A percentile compares a stretch with the other conserved stretches of the same genome.
Evolutionary conservation across 2,113 vertebrate species (phyloP).

Genomic region (Paraplagusia blochii): DNA sequence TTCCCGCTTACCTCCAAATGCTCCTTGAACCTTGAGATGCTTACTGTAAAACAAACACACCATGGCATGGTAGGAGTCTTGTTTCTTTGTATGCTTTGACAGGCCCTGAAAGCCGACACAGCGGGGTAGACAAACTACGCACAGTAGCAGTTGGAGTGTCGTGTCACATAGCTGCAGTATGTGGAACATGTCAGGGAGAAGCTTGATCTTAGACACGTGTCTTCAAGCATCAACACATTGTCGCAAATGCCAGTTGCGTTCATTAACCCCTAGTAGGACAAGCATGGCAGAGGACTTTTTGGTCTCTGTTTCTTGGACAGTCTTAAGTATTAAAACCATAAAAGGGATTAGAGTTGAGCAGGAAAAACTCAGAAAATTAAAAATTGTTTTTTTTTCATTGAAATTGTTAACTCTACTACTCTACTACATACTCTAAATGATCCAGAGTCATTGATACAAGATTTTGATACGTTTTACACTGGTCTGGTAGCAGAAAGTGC

Average conservation of each 20-base stretch:
- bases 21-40: constrained; percentile 8
- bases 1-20: constrained; percentile 47
- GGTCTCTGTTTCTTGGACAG: no score
- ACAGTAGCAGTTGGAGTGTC: constrained; percentile 52
- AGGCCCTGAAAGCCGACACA: constrained; percentile 52
- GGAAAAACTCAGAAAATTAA: no score
- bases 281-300: constrained; percentile 3
- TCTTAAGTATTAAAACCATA: not conserved
- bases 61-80: constrained; percentile 47
- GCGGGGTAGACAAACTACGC: constrained; percentile 26
- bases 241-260: constrained; percentile 50
- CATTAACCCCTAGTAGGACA: constrained; percentile 22
- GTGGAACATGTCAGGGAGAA: constrained; percentile 42
- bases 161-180: constrained; percentile 65
- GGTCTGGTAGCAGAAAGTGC: no score
- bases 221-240: constrained; percentile 48
- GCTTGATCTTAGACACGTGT: constrained; percentile 53
- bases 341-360: not conserved
- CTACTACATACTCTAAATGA: no score
- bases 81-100: constrained; percentile 59
- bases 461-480: no score
- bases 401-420: no score
- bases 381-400: no score
- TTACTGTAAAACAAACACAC: constrained; percentile 66
- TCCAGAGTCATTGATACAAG: no score